Evolutionary conservation across 2,888 invertebrate species (phyloP), one percentile per base, ranked within the genome.

Genomic region (Mamestra brassicae): DNA sequence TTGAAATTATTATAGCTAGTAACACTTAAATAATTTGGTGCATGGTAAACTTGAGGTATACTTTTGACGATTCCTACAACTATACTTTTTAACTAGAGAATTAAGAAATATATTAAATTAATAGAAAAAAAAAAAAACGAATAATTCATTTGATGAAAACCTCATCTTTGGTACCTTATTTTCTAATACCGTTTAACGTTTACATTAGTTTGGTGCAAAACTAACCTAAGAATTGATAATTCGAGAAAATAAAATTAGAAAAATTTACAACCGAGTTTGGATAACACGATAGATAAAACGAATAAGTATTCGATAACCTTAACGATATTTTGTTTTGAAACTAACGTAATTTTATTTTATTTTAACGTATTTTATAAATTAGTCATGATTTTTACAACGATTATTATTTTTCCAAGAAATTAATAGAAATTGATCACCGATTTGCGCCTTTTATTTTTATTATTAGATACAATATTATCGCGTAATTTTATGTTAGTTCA

Each of bases 31-130:
- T 89, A 91, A 93, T 96, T 96, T 96, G 96, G 96, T 96, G 96
- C 95, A 89, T 95, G 96, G 96, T 96, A 96, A 96, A 94, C 96
- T 93, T 96, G 96, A 96, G 96, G 96, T 96, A 96, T 94, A 93
- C 89, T 92, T 93, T 93, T 90, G 90, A 90, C 76, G 67, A 89
- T 88, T 85, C 68, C 83, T 81, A 85, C 45, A 83, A 71, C 83
- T 88, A 87, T 70, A 80, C 62, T 83, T 80, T 84, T 87, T 80
- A 90, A 87, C 84, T 88, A 83, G 54, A 87, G 83, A 85, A 85
- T 89, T 89, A 92, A 89, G 89, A 92, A 62, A 93, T 93, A 94
- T 92, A 93, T 93, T 94, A 93, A 90, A 88, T 89, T 85, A 90
- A 86, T 89, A 90, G 90, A 92, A 92, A 91, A 91, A 91, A 94